Conservation (phyloP, 1,140 invertebrate genomes). For the Magallana angulata region DNA sequence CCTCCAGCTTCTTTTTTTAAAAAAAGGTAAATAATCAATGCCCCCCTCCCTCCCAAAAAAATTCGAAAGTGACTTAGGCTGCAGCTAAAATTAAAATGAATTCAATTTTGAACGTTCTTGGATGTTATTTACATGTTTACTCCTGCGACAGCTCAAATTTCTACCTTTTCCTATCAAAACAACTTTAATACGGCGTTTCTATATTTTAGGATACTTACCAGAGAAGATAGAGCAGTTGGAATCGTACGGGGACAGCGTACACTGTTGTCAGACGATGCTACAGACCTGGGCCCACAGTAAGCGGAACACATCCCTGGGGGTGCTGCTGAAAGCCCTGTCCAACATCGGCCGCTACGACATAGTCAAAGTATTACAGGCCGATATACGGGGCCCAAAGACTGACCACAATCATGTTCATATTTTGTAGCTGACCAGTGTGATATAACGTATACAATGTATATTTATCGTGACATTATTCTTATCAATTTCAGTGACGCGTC, state of each 20-base stretch:
- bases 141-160: no score
- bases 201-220: constrained; percentile 13
- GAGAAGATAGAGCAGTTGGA: constrained; percentile 12
- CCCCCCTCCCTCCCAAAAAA: no score
- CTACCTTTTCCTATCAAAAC: no score
- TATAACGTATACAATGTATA: neutral
- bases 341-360: constrained; percentile 25
- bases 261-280: constrained; percentile 29
- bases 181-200: neutral
- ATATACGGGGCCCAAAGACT: neutral
- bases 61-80: no score
- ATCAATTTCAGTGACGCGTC: no score
- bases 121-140: no score
- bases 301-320: neutral
- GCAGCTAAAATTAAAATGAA: no score
- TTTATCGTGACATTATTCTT: no score
- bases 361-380: constrained; percentile 19
- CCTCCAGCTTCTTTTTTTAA: no score
- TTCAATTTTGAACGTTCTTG: no score
- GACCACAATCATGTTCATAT: constrained; percentile 26
- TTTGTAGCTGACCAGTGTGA: neutral
- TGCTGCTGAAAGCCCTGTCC: constrained; percentile 3
- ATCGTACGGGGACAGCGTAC: neutral
- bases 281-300: constrained; percentile 12
- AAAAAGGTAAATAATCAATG: no score